Evolutionary conservation across 2,888 invertebrate species (phyloP).

Genomic region (Cantharis lateralis): DNA sequence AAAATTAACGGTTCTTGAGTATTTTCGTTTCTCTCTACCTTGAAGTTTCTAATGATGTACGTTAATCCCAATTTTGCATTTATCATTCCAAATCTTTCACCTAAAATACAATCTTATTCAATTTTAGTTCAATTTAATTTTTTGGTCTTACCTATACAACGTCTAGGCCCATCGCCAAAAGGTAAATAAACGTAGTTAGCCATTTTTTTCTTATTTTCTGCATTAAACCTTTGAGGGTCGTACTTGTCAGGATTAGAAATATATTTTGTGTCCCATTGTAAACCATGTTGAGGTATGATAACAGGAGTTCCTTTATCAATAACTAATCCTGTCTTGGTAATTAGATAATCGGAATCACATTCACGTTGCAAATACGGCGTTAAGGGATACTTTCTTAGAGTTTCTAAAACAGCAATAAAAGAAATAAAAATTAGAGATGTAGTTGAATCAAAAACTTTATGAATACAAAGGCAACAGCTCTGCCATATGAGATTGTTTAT

Average conservation of each 20-base stretch:
- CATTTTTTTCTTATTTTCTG: not conserved
- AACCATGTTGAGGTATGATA: constrained; percentile 46
- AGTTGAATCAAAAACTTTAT: too few relatives aligned
- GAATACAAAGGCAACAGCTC: too few relatives aligned
- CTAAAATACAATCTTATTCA: constrained; percentile 35
- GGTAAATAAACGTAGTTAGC: not conserved
- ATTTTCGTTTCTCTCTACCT: constrained; percentile 41
- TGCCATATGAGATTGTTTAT: too few relatives aligned
- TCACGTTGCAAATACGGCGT: constrained; percentile 45
- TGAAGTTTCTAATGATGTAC: constrained; percentile 44
- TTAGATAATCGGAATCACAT: constrained; percentile 42
- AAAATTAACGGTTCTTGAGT: constrained; percentile 45
- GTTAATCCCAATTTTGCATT: constrained; percentile 49
- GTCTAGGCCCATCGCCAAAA: not conserved
- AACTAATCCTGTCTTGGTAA: constrained; percentile 40
- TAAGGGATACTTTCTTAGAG: constrained; percentile 54
- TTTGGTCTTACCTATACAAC: not conserved
- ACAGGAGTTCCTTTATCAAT: constrained; percentile 50
- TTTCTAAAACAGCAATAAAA: too few relatives aligned
- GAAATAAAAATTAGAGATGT: too few relatives aligned
- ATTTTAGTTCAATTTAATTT: not conserved
- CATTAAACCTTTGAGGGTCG: not conserved
- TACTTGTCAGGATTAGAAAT: not conserved
- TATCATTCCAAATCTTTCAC: constrained; percentile 50
- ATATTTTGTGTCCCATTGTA: constrained; percentile 40